Conservation (phyloP, 2,888 invertebrate genomes). For the Ephialtes manifestator region DNA sequence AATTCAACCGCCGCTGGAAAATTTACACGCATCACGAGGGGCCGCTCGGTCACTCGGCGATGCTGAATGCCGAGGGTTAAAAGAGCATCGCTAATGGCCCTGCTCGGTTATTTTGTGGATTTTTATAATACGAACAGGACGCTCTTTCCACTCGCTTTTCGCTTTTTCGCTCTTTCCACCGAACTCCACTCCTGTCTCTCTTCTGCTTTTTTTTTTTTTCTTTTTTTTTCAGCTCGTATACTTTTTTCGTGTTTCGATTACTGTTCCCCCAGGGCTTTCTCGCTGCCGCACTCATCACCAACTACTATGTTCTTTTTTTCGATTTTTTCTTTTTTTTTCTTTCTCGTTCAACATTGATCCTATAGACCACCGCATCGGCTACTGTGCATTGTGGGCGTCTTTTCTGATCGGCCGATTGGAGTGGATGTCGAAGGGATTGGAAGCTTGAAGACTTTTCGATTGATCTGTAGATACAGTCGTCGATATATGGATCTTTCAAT, state of each 20-base stretch:
- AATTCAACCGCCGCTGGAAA: constrained; percentile 84
- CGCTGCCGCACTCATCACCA: constrained; percentile 54
- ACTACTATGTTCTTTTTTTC: constrained; percentile 29
- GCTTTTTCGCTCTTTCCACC: constrained; percentile 27
- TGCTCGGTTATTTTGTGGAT: constrained; percentile 86
- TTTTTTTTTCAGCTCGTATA: constrained; percentile 36
- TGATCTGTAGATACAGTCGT: neutral
- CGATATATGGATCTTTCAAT: neutral
- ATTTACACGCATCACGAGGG: constrained; percentile 85
- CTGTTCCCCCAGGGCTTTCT: constrained; percentile 49
- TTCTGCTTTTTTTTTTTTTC: constrained; percentile 22
- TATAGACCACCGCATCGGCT: constrained; percentile 4
- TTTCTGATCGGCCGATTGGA: constrained; percentile 19
- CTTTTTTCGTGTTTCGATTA: constrained; percentile 57
- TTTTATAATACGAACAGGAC: constrained; percentile 84
- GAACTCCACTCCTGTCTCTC: neutral
- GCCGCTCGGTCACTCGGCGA: constrained; percentile 70
- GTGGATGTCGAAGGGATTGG: neutral
- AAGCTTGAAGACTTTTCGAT: neutral
- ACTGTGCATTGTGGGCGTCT: neutral
- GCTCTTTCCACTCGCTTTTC: constrained; percentile 66
- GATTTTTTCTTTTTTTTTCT: constrained; percentile 25
- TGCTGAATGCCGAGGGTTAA: constrained; percentile 84
- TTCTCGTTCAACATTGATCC: constrained; percentile 38
- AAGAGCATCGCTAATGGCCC: constrained; percentile 86